Evolutionary conservation across 1,140 invertebrate species (phyloP).

Genomic region (Drosophila pachea): DNA sequence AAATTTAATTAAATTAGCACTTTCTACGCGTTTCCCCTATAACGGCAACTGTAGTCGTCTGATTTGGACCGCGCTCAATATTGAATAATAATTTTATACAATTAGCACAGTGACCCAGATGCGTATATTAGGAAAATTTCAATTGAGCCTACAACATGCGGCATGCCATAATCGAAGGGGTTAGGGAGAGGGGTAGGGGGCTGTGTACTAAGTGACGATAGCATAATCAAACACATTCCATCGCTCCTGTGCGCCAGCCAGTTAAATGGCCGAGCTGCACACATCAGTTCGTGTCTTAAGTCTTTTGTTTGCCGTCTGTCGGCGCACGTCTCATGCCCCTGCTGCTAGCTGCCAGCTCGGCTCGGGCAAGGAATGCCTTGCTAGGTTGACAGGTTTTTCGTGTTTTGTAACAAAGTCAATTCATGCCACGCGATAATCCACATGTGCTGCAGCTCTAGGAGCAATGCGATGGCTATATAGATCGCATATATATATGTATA

Average conservation of each 20-base stretch:
- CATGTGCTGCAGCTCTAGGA: background rate
- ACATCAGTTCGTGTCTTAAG: constrained; percentile 31
- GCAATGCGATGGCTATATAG: background rate
- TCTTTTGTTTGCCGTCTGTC: constrained; percentile 24
- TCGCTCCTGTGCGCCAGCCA: background rate
- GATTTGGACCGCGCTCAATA: constrained; percentile 42
- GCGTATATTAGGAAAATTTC: constrained; percentile 43
- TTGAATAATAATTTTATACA: constrained; percentile 73
- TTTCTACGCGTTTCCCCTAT: constrained; percentile 52
- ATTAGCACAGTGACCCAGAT: constrained; percentile 72
- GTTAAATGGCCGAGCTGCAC: constrained; percentile 20
- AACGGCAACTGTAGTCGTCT: constrained; percentile 9
- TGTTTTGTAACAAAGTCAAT: constrained; percentile 23
- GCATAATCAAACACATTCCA: background rate
- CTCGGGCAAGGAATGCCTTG: constrained; percentile 26
- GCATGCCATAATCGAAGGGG: background rate
- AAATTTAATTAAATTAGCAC: constrained; percentile 72
- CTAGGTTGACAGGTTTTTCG: constrained; percentile 47
- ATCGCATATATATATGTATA: too few relatives aligned
- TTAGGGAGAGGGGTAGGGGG: background rate
- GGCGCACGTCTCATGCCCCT: background rate
- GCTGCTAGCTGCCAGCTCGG: background rate
- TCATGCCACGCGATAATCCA: constrained; percentile 22
- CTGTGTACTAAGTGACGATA: background rate
- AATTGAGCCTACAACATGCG: too few relatives aligned